Evolutionary conservation across 2,797 vertebrate genomes (phyloP).

Genomic region (Meda fulgida): DNA sequence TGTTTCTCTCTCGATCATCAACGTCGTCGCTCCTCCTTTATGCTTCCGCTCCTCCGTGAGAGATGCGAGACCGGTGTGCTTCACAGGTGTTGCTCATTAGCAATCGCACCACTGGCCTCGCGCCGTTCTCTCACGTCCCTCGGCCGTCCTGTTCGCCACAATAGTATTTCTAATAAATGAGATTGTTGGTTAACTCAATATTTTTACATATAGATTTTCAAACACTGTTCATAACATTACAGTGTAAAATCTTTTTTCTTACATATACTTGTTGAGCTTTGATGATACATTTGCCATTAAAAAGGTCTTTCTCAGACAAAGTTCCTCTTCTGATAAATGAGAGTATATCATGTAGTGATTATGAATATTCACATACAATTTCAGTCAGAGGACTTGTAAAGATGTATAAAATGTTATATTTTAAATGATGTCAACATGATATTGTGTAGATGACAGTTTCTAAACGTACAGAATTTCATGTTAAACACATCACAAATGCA

Average conservation of each 20-base stretch:
- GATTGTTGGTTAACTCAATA: neutral
- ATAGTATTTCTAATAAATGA: neutral
- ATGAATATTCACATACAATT: neutral
- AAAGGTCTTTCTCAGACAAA: neutral
- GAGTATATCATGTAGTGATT: neutral
- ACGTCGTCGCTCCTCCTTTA: too few relatives aligned
- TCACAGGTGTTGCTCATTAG: too few relatives aligned
- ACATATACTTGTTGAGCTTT: neutral
- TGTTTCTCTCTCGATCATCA: too few relatives aligned
- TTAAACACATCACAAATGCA: neutral
- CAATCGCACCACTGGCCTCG: too few relatives aligned
- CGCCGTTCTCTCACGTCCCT: too few relatives aligned
- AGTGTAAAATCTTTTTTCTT: neutral
- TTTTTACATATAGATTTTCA: neutral
- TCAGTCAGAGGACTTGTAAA: neutral
- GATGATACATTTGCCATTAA: neutral
- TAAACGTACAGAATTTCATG: neutral
- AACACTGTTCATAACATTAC: neutral
- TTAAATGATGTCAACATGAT: neutral
- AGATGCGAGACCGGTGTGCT: too few relatives aligned
- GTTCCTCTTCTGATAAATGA: neutral
- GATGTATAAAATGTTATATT: neutral
- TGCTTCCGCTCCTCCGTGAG: too few relatives aligned
- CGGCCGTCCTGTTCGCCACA: too few relatives aligned
- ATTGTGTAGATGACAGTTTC: neutral